Base-by-base conservation (phyloP, 1,140 invertebrate genomes). In the Vanessa atalanta region DNA sequence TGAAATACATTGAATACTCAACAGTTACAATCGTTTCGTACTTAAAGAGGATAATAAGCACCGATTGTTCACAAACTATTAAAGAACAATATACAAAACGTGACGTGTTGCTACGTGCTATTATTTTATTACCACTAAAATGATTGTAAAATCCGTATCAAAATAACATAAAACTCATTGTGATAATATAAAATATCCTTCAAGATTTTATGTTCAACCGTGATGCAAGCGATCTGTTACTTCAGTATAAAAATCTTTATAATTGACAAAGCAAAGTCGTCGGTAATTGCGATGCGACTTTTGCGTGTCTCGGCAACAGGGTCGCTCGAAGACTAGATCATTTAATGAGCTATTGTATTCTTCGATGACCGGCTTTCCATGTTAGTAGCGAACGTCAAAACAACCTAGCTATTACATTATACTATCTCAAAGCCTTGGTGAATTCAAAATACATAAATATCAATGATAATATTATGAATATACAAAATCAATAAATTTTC, bases 341-440 rank as follows among this genome's bases (percentile, higher is more conserved):
- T 63, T 71, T 63, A 63, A 71, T 53, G 61, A 64, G 57, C 61
- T 60, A 71, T 71, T 71, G 57, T 71, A 71, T 64, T 71, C 68
- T 70, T 70, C n/a, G 60, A n/a, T 47, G 26, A 53, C 69, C 50
- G 47, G 26, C 55, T 53, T 63, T 55, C 55, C 53, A 43, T 16
- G 37, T 48, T 31, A n/a, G 14, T 61, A 15, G 16, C 31, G 23
- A 37, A 14, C 31, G 43, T 12, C 6, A 43, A 23, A 23, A 12
- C 20, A 23, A 16, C 50, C 15, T 53, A 53, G 15, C 8, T 8
- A 53, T 53, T 53, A 5, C 7, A 16, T 53, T 53, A 53, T 53
- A n/a, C 50, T 53, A 53, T 53, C 8, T 53, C 15, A 16, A n/a
- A 53, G 11, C 7, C 55, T 26, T 57, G 20, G 1, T 26, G 5